phyloP scores from a whole-genome alignment of 2,113 vertebrate species.

The Potamarius usumacintae region DNA sequence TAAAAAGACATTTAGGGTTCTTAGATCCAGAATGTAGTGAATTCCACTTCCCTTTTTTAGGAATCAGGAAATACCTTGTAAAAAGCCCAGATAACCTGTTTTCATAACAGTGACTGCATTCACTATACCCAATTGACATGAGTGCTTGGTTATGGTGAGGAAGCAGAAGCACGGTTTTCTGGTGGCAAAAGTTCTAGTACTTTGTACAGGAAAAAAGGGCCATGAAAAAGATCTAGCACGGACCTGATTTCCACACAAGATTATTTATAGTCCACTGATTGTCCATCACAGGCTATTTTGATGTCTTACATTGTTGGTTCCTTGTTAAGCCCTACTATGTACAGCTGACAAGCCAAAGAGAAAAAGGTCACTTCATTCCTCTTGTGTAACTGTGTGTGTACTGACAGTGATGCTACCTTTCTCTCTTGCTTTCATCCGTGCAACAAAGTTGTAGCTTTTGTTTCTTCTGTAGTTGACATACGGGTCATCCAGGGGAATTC shows the following conservation, averaged over 20 bases:
- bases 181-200: neutral
- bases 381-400: neutral
- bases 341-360: neutral
- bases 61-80: too few species aligned
- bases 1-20: neutral
- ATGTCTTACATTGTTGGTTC: neutral
- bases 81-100: too few species aligned
- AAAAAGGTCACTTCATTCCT: neutral
- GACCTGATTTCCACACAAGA: neutral
- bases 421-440: slow-evolving; percentile 96
- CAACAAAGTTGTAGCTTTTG: slow-evolving; percentile 98
- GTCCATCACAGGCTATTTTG: neutral
- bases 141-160: neutral
- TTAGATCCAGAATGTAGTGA: neutral
- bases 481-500: slow-evolving; percentile 91
- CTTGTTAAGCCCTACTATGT: neutral
- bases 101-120: too few species aligned
- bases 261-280: neutral
- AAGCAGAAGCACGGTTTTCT: neutral
- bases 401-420: slow-evolving; percentile 76
- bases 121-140: neutral
- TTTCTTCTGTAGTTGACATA: slow-evolving; percentile 96
- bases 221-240: neutral
- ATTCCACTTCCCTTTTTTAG: neutral
- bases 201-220: neutral